Evolutionary conservation across 2,113 vertebrate species (phyloP).

Genomic region (Ivindomyrus marchei): DNA sequence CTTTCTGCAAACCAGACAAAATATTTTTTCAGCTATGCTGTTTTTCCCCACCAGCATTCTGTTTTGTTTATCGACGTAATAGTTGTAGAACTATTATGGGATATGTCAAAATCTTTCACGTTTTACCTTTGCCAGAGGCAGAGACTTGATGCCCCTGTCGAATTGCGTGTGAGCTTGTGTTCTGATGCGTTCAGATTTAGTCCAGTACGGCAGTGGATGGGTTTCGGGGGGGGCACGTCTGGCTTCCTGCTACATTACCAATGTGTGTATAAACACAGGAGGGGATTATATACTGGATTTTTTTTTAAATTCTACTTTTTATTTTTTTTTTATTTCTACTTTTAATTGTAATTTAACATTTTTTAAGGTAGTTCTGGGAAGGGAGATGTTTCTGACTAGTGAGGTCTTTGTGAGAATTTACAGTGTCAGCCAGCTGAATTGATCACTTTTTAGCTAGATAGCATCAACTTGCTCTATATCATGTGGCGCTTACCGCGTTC

Average conservation of each 20-base stretch:
- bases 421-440: not conserved
- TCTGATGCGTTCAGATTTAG: not conserved
- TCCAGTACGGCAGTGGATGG: not conserved
- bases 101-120: not conserved
- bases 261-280: not conserved
- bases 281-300: not conserved
- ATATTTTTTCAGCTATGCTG: not conserved
- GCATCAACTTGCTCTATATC: conserved; percentile 32
- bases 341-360: too few relatives aligned
- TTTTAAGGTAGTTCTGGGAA: not conserved
- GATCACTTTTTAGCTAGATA: conserved; percentile 36
- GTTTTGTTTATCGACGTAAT: not conserved
- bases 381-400: not conserved
- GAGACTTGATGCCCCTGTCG: not conserved
- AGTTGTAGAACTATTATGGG: not conserved
- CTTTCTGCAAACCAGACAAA: not conserved
- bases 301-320: not conserved
- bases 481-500: conserved; percentile 42
- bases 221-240: not conserved
- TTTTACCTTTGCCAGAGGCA: not conserved
- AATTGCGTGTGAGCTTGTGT: not conserved
- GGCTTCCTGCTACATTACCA: not conserved
- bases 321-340: not conserved
- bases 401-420: not conserved
- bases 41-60: not conserved